Evolutionary conservation across 2,888 invertebrate species (phyloP).

Genomic region (Leptinotarsa haldemani): DNA sequence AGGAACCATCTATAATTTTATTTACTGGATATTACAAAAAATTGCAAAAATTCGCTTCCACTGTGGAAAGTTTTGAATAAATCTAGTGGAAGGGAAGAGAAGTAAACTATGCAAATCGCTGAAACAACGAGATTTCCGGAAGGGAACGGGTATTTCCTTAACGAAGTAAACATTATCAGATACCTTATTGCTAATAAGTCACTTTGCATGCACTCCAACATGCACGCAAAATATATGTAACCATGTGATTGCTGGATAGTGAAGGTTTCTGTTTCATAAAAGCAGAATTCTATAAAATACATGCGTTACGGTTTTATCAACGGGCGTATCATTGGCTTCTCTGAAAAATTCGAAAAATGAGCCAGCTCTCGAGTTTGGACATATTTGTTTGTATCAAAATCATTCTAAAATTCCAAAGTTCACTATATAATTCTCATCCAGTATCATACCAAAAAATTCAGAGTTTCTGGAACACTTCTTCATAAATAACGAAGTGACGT

Average conservation of each 20-base stretch:
- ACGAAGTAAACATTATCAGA: constrained; percentile 42
- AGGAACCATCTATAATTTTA: no score
- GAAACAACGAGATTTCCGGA: constrained; percentile 43
- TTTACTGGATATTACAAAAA: no score
- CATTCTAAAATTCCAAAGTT: no score
- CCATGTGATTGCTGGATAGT: constrained; percentile 29
- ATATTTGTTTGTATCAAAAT: no score
- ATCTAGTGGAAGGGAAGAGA: constrained; percentile 22
- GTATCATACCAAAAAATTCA: no score
- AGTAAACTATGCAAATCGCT: constrained; percentile 28
- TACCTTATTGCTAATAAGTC: constrained; percentile 40
- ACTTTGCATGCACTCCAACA: constrained; percentile 39
- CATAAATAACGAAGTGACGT: no score
- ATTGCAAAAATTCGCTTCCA: no score
- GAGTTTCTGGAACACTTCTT: no score
- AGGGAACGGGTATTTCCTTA: constrained; percentile 40
- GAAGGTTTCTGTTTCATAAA: constrained; percentile 11
- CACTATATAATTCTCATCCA: no score
- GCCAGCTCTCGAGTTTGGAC: no score
- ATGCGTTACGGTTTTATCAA: constrained; percentile 14
- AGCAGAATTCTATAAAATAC: constrained; percentile 18
- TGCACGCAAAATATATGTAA: constrained; percentile 35
- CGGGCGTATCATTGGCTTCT: neutral
- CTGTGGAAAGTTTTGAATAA: neutral
- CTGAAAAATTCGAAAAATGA: neutral